A percentile compares a stretch with the other conserved stretches of the same genome.
These are phyloP conservation scores for Pelodiscus sinensis DNA, from an alignment of 2,113 vertebrate genomes.

Conservation along the genomic window DNA sequence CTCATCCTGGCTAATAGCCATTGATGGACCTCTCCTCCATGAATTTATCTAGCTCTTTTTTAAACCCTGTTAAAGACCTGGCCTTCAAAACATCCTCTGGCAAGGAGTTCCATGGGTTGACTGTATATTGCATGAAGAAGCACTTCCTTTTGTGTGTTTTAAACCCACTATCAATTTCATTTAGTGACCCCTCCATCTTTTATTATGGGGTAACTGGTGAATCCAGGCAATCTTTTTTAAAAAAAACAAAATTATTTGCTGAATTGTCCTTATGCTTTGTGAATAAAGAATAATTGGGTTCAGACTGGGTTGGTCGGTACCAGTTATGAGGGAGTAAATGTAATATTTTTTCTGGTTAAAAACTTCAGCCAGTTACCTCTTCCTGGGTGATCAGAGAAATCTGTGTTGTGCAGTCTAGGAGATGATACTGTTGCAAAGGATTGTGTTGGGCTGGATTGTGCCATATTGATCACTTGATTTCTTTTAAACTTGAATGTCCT, in stretches of 20 bases:
- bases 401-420: background rate
- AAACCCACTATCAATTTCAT: no score
- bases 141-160: no score
- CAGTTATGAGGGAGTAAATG: background rate
- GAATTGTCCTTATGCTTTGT: constrained; percentile 18
- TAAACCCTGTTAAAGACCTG: no score
- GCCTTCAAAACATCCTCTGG: no score
- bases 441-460: accelerated
- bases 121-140: no score
- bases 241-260: background rate
- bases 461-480: background rate
- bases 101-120: no score
- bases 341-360: background rate
- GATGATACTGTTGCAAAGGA: background rate
- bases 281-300: constrained; percentile 29
- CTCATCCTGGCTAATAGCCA: no score
- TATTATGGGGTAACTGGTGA: background rate
- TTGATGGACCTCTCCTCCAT: no score
- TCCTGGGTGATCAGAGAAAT: background rate
- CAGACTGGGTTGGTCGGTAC: constrained; percentile 32
- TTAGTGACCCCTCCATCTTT: no score
- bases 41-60: no score
- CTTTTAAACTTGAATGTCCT: background rate
- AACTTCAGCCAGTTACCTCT: background rate
- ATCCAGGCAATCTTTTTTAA: background rate